Conservation (phyloP, 1,140 invertebrate species). For the Scaptomyza montana region DNA sequence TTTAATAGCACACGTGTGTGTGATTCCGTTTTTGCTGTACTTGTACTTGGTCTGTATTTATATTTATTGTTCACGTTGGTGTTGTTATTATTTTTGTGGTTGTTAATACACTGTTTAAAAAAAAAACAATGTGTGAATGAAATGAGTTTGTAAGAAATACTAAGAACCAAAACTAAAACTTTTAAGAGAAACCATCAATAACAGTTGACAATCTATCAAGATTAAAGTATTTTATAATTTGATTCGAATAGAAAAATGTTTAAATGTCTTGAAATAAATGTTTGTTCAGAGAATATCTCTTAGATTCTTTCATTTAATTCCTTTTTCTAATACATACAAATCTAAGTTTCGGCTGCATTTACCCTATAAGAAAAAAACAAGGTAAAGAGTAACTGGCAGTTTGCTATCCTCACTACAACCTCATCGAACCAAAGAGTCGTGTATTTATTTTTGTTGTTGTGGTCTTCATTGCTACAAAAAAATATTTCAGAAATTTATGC, state of each 20-base stretch:
- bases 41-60: conserved; percentile 25
- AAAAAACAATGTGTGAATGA: not conserved
- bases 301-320: no score
- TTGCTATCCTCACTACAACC: no score
- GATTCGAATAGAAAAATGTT: no score
- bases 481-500: conserved; percentile 82
- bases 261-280: no score
- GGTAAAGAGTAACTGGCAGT: not conserved
- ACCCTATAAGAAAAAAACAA: no score
- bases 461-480: conserved; percentile 27
- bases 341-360: no score
- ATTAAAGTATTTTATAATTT: no score
- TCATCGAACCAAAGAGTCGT: conserved; percentile 28
- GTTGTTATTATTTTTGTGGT: conserved; percentile 31
- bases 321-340: no score
- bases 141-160: not conserved
- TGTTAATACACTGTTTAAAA: conserved; percentile 23
- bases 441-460: conserved; percentile 5
- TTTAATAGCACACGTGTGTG: conserved; percentile 45
- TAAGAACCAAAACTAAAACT: no score
- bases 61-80: conserved; percentile 41
- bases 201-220: no score
- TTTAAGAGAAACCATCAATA: no score
- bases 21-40: not conserved
- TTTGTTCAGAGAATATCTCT: no score